Evolutionary conservation across 2,888 invertebrate genomes (phyloP).

Genomic region (Resseliella maxima): DNA sequence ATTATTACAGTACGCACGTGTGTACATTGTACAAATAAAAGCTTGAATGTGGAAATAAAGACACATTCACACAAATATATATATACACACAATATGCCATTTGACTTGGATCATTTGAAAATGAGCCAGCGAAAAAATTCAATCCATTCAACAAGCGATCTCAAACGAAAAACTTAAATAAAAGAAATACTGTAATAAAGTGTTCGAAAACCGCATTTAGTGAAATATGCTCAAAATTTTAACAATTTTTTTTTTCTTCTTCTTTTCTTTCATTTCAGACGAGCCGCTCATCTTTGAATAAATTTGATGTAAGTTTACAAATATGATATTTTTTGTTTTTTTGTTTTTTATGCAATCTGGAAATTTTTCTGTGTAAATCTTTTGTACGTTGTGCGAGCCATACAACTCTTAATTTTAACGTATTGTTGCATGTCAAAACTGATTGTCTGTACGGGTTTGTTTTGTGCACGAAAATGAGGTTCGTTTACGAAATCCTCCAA

Average conservation of each 20-base stretch:
- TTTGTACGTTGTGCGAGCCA: not conserved
- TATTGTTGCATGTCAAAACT: slow-evolving; percentile 38
- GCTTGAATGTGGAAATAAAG: not conserved
- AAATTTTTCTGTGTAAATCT: not conserved
- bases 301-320: slow-evolving; percentile 25
- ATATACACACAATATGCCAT: not conserved
- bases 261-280: slow-evolving; percentile 38
- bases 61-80: too few relatives aligned
- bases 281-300: slow-evolving; percentile 44
- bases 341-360: slow-evolving; percentile 4
- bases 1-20: slow-evolving; percentile 51
- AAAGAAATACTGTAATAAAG: not conserved
- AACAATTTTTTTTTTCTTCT: not conserved
- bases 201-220: slow-evolving; percentile 45
- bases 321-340: too few relatives aligned
- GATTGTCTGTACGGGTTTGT: not conserved
- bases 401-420: not conserved
- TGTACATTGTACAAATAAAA: not conserved
- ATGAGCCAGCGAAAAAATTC: not conserved
- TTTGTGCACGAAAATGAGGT: not conserved
- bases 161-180: not conserved
- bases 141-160: not conserved
- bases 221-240: slow-evolving; percentile 44
- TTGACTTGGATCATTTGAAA: not conserved
- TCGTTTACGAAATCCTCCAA: slow-evolving; percentile 29